Percentiles rank a stretch among this genome's conserved stretches.
Conservation (phyloP, 2,888 invertebrate genomes). For the Gisinianus flammeolus region DNA sequence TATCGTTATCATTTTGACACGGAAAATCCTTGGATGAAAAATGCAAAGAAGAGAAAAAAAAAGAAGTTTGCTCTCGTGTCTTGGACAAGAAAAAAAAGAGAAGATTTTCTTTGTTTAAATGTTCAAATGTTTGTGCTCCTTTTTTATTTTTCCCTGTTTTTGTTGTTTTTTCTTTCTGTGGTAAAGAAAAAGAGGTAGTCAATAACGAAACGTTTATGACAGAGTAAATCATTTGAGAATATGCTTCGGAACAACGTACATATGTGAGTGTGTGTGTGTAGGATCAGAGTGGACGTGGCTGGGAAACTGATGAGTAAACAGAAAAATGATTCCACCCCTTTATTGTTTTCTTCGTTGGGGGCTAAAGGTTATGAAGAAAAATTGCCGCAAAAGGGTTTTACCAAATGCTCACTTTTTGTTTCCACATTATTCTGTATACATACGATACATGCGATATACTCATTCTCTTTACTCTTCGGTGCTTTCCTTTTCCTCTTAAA, state of each 20-base stretch:
- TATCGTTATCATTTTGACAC: not conserved
- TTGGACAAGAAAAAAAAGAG: not conserved
- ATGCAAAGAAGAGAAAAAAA: constrained; percentile 20
- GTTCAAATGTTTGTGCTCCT: not conserved
- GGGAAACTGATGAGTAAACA: constrained; percentile 51
- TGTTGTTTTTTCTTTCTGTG: not conserved
- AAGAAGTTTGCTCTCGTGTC: constrained; percentile 13
- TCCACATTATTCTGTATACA: constrained; percentile 1
- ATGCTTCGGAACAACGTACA: constrained; percentile 15
- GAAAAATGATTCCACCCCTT: constrained; percentile 49
- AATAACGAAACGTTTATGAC: constrained; percentile 51
- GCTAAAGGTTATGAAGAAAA: constrained; percentile 46
- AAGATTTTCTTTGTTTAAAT: not conserved
- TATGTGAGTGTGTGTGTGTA: not conserved
- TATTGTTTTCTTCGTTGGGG: constrained; percentile 53
- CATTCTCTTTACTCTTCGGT: not conserved
- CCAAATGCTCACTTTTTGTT: constrained; percentile 9
- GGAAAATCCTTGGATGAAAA: not conserved
- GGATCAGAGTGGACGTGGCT: constrained; percentile 44
- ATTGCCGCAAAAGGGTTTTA: constrained; percentile 34
- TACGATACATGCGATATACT: not conserved
- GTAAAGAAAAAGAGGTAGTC: constrained; percentile 38
- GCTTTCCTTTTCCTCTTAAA: too few relatives aligned
- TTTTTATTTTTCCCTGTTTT: not conserved
- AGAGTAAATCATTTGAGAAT: constrained; percentile 48